These are phyloP conservation scores for Mus pahari DNA, from an alignment of 2,113 vertebrate species.

Conservation along the genomic window DNA sequence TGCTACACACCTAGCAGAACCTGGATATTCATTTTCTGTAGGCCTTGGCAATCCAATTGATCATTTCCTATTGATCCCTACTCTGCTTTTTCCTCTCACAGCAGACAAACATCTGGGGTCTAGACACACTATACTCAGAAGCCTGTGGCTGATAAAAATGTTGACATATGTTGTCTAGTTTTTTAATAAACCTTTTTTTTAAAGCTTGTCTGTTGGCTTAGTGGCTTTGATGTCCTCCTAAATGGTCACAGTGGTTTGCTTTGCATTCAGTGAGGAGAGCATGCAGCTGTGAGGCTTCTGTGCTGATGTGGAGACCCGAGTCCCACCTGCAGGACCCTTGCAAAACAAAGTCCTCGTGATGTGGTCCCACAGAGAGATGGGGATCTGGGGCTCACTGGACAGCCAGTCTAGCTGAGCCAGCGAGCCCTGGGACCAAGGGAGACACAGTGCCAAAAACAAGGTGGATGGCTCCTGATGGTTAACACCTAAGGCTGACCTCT, in stretches of 20 bases:
- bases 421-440: neutral
- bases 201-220: constrained; percentile 35
- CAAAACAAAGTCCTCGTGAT: neutral
- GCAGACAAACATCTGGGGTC: constrained; percentile 70
- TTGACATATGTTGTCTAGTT: constrained; percentile 79
- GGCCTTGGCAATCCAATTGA: constrained; percentile 41
- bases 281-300: neutral
- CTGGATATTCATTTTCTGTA: neutral
- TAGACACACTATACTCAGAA: constrained; percentile 78
- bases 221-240: constrained; percentile 26
- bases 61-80: constrained; percentile 49
- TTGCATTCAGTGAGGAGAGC: neutral
- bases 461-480: neutral
- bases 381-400: neutral
- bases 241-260: neutral
- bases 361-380: neutral
- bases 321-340: neutral
- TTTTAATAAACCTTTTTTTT: constrained; percentile 81
- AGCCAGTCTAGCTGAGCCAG: neutral
- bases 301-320: neutral
- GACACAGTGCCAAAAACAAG: neutral
- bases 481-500: too few species aligned
- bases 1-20: constrained; percentile 35
- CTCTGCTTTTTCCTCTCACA: neutral
- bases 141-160: constrained; percentile 77